Evolutionary conservation across 2,888 invertebrate species (phyloP).

Genomic region (Agrotis ipsilon): DNA sequence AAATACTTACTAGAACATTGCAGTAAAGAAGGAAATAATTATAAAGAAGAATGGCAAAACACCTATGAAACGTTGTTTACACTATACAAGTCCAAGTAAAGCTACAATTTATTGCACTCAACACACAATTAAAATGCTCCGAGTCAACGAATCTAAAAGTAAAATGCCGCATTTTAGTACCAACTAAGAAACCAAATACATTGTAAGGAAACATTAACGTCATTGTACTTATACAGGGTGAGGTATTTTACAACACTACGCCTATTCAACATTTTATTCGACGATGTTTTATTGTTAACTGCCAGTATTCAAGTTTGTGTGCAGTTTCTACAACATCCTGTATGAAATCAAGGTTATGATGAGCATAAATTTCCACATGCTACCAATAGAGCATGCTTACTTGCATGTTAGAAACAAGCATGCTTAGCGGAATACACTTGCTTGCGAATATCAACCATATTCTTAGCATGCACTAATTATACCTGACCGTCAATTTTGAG

Average conservation of each 20-base stretch:
- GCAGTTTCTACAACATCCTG: conserved; percentile 34
- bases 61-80: not conserved
- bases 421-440: no score
- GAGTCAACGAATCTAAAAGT: conserved; percentile 1
- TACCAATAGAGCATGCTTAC: no score
- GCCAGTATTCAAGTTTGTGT: conserved; percentile 21
- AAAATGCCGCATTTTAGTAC: conserved; percentile 18
- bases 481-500: no score
- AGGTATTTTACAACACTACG: conserved; percentile 33
- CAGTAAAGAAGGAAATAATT: not conserved
- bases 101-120: not conserved
- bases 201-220: conserved; percentile 27
- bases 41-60: not conserved
- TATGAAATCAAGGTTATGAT: conserved; percentile 7
- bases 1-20: no score
- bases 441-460: no score
- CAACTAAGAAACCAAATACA: conserved; percentile 20
- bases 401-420: no score
- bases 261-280: conserved; percentile 21
- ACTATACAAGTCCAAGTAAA: not conserved
- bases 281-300: conserved; percentile 27
- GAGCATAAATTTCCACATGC: no score
- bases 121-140: conserved; percentile 9
- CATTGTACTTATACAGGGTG: conserved; percentile 9
- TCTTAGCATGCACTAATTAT: no score